Conservation (phyloP, 2,797 vertebrate genomes). For the Cygnus olor region DNA sequence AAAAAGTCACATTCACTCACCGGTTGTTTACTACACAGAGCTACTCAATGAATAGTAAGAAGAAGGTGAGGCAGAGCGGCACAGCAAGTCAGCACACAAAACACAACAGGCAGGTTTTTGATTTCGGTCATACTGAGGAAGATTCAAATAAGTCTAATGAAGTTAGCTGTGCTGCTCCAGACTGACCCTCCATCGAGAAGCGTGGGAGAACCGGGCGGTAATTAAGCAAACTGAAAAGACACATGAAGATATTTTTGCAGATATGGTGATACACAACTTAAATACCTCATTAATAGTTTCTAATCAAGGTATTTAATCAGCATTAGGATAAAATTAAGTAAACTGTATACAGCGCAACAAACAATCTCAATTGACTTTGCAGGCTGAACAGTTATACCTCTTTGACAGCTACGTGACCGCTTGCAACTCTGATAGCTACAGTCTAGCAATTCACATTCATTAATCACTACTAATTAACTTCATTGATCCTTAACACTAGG, state of each 20-base stretch:
- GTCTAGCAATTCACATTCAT: conserved; percentile 82
- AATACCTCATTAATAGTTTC: background rate
- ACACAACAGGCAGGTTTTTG: conserved; percentile 19
- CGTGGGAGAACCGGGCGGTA: rapidly evolving
- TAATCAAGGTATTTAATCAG: conserved; percentile 22
- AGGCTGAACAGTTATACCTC: conserved; percentile 33
- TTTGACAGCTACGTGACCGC: conserved; percentile 75
- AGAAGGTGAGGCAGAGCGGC: background rate
- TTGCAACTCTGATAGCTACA: conserved; percentile 76
- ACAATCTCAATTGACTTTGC: conserved; percentile 25
- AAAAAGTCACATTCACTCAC: conserved; percentile 17
- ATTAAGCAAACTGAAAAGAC: background rate
- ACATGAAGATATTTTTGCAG: background rate
- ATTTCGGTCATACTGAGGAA: conserved; percentile 8
- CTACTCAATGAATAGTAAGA: background rate
- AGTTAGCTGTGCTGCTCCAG: background rate
- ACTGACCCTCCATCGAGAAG: background rate
- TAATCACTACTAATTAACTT: conserved; percentile 93
- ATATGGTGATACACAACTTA: background rate
- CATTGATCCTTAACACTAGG: conserved; percentile 86
- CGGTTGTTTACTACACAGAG: background rate
- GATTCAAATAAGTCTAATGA: conserved; percentile 38
- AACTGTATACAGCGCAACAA: conserved; percentile 34
- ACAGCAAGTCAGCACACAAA: conserved; percentile 3
- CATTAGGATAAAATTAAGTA: conserved; percentile 16